Conservation (phyloP, 2,113 vertebrate genomes). For the Plectropomus leopardus region DNA sequence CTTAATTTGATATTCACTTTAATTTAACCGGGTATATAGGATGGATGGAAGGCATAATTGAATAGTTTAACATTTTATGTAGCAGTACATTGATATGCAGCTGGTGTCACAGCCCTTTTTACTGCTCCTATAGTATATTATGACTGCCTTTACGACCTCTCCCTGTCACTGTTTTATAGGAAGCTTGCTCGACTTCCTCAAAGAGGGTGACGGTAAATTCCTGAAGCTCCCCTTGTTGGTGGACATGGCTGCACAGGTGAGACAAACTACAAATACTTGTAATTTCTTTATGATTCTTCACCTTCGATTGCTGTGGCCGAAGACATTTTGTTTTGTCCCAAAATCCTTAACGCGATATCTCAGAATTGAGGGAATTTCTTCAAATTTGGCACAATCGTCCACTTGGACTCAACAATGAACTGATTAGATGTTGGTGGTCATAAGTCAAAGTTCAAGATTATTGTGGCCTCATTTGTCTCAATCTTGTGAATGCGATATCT, state of each 20-base stretch:
- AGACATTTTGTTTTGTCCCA: too few relatives aligned
- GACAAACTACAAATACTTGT: background rate
- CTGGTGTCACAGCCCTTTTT: background rate
- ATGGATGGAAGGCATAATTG: background rate
- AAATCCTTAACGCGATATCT: too few relatives aligned
- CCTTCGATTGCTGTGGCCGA: too few relatives aligned
- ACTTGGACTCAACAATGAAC: too few relatives aligned
- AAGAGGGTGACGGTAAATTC: conserved; percentile 96
- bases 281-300: background rate
- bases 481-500: too few relatives aligned
- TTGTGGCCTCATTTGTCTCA: too few relatives aligned
- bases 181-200: conserved; percentile 95
- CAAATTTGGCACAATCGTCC: too few relatives aligned
- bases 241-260: conserved; percentile 97
- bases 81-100: conserved; percentile 28
- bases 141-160: conserved; percentile 19
- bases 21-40: background rate
- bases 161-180: conserved; percentile 81
- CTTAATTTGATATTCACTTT: conserved; percentile 35
- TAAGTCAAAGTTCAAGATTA: too few relatives aligned
- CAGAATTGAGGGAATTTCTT: too few relatives aligned
- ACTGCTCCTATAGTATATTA: conserved; percentile 10
- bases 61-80: conserved; percentile 13
- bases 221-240: conserved; percentile 94
- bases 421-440: too few relatives aligned